Percentiles rank a stretch among this genome's conserved stretches.
phyloP scores from a whole-genome alignment of 2,113 vertebrate genomes.

The Recurvirostra avosetta region DNA sequence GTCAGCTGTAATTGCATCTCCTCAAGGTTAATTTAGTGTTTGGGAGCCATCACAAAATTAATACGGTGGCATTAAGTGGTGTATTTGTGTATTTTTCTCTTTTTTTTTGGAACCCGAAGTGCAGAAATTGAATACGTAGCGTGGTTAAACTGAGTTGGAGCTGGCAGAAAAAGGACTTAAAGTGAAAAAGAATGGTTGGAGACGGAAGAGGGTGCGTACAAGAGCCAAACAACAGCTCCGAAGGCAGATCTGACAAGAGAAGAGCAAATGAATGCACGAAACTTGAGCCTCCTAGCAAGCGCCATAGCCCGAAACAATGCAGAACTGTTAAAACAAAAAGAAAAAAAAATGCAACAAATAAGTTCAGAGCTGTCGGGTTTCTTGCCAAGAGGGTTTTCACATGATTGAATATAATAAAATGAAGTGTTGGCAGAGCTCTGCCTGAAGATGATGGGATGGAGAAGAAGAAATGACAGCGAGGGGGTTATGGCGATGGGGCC shows the following conservation, averaged over 20 bases:
- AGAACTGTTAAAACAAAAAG: background rate
- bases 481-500: background rate
- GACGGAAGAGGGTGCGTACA: background rate
- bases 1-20: background rate
- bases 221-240: background rate
- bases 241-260: background rate
- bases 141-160: background rate
- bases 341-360: background rate
- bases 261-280: background rate
- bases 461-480: background rate
- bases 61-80: background rate
- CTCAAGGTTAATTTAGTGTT: background rate
- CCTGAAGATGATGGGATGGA: background rate
- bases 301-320: background rate
- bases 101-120: background rate
- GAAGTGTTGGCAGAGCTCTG: background rate
- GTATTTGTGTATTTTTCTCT: background rate
- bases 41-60: background rate
- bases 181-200: slow-evolving; percentile 32
- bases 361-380: background rate
- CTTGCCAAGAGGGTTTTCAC: slow-evolving; percentile 8
- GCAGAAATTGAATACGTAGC: background rate
- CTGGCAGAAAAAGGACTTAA: background rate
- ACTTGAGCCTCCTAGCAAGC: background rate
- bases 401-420: background rate